phyloP scores from a whole-genome alignment of 1,140 invertebrate genomes.

The Penaeus chinensis region DNA sequence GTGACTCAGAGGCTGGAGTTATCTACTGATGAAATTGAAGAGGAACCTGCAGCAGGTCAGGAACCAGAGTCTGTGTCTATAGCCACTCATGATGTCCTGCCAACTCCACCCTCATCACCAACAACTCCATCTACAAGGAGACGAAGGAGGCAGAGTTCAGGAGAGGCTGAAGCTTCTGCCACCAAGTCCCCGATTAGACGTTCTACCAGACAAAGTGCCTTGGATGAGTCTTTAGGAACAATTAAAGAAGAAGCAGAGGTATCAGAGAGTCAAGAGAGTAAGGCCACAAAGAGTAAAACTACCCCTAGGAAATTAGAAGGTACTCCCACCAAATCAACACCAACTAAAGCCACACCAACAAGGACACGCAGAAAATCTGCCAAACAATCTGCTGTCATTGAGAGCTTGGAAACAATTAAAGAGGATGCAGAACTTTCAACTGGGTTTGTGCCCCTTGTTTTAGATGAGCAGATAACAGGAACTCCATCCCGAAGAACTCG shows the following conservation, averaged over 20 bases:
- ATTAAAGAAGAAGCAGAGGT: constrained; percentile 29
- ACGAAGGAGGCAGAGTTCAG: not conserved
- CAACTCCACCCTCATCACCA: constrained; percentile 4
- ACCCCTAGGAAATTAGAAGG: constrained; percentile 1
- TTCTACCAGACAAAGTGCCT: constrained; percentile 15
- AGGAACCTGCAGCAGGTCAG: not conserved
- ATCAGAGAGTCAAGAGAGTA: not conserved
- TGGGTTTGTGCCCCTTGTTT: no score
- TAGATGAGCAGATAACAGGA: not conserved
- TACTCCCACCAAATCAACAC: constrained; percentile 6
- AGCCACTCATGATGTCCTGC: not conserved
- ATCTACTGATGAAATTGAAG: not conserved
- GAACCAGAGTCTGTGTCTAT: not conserved
- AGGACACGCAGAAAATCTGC: constrained; percentile 30
- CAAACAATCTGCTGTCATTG: not conserved
- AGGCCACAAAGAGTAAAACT: not conserved
- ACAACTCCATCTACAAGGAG: not conserved
- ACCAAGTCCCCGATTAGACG: not conserved
- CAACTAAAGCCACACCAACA: constrained; percentile 17
- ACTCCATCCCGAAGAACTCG: not conserved
- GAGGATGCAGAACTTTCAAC: constrained; percentile 25
- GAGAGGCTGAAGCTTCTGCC: not conserved
- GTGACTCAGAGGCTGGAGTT: constrained; percentile 34
- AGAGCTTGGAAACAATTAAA: constrained; percentile 34
- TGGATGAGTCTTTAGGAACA: constrained; percentile 28